Percentiles rank a stretch among this genome's conserved stretches.
phyloP scores from a whole-genome alignment of 2,113 vertebrate genomes.

The Lepidothrix coronata region DNA sequence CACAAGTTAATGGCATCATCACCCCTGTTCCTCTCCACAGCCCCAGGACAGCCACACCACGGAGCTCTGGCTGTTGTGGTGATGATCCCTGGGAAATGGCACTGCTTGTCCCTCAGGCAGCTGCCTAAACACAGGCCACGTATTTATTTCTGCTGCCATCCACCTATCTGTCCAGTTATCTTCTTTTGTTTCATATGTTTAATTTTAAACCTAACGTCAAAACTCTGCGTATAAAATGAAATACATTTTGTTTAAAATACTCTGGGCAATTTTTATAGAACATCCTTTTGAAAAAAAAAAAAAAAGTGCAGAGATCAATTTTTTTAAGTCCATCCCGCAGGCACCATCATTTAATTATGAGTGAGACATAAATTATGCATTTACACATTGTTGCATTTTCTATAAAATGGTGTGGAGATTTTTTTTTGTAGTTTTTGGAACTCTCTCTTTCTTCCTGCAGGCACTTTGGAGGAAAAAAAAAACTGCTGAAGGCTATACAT shows the following conservation, averaged over 20 bases:
- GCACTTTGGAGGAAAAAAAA: slow-evolving; percentile 50
- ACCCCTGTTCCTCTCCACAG: background rate
- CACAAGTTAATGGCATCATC: background rate
- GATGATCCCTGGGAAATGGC: background rate
- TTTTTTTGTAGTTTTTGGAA: slow-evolving; percentile 57
- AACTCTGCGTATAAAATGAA: slow-evolving; percentile 71
- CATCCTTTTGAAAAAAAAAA: slow-evolving; percentile 74
- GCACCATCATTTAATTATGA: slow-evolving; percentile 88
- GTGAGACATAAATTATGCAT: slow-evolving; percentile 85
- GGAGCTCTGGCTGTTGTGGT: background rate
- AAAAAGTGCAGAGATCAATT: slow-evolving; percentile 80
- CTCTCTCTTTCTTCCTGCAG: slow-evolving; percentile 48
- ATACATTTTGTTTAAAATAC: slow-evolving; percentile 77
- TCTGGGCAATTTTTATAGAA: slow-evolving; percentile 79
- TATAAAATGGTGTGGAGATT: slow-evolving; percentile 70
- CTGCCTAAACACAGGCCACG: background rate
- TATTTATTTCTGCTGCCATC: background rate
- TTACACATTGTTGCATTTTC: slow-evolving; percentile 81
- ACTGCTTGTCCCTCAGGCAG: background rate
- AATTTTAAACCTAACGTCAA: slow-evolving; percentile 65
- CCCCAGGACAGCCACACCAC: background rate
- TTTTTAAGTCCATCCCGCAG: slow-evolving; percentile 82
- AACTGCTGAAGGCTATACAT: slow-evolving; percentile 57
- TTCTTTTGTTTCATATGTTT: slow-evolving; percentile 60
- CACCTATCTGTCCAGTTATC: slow-evolving; percentile 48